Percentiles rank a stretch among this genome's conserved stretches.
Evolutionary conservation across 2,113 vertebrate genomes (phyloP).

Genomic region (Merops nubicus): DNA sequence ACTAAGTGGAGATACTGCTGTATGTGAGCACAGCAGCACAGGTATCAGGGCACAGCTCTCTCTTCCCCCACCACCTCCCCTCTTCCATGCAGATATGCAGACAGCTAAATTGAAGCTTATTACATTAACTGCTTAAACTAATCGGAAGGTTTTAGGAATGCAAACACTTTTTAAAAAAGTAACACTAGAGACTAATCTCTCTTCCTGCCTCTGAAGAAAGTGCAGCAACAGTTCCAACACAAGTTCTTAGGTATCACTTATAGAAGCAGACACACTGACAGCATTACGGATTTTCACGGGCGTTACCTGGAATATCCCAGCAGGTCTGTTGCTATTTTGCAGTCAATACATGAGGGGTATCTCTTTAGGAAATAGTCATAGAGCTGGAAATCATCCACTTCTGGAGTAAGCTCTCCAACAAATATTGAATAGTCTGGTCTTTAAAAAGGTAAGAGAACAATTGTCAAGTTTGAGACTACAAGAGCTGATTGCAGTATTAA

Average conservation of each 20-base stretch:
- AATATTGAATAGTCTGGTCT: constrained; percentile 91
- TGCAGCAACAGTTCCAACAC: fast-evolving
- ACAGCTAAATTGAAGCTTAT: background rate
- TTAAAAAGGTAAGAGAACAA: background rate
- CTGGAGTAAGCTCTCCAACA: constrained; percentile 89
- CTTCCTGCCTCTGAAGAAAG: background rate
- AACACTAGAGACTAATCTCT: background rate
- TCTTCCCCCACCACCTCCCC: background rate
- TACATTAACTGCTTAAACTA: background rate
- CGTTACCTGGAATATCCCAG: constrained; percentile 89
- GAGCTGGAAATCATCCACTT: constrained; percentile 90
- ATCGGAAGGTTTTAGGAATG: background rate
- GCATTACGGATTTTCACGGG: background rate
- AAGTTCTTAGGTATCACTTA: background rate
- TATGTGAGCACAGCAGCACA: background rate
- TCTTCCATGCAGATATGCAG: background rate
- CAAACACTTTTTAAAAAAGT: background rate
- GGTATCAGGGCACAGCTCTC: background rate
- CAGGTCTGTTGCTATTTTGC: constrained; percentile 91
- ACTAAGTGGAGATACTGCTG: background rate
- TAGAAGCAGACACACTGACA: background rate
- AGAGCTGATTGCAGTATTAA: background rate
- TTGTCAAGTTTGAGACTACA: background rate
- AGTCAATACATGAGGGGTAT: constrained; percentile 88
- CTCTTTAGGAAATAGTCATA: constrained; percentile 91